Evolutionary conservation across 2,113 vertebrate species (phyloP).

Genomic region (Anarrhichthys ocellatus): DNA sequence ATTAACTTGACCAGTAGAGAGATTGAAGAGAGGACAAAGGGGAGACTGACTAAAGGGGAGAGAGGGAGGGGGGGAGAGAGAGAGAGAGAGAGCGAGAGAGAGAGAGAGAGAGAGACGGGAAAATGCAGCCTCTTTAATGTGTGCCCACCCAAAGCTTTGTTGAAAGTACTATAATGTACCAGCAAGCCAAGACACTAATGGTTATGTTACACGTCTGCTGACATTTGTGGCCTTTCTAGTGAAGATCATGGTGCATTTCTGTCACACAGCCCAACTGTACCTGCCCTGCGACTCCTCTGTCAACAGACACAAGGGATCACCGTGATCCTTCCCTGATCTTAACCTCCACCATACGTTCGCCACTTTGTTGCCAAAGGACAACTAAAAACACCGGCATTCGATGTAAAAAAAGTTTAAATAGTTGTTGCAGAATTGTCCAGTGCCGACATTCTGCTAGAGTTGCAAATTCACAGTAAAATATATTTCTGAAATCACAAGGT

Average conservation of each 20-base stretch:
- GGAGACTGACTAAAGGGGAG: background rate
- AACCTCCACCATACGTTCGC: background rate
- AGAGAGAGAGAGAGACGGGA: background rate
- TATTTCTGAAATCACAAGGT: background rate
- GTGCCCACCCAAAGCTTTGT: slow-evolving; percentile 16
- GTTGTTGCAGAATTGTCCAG: background rate
- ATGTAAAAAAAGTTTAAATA: background rate
- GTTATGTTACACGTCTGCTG: background rate
- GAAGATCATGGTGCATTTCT: background rate
- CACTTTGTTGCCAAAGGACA: background rate
- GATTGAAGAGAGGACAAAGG: slow-evolving; percentile 59
- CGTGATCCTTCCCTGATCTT: background rate
- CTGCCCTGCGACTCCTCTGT: background rate
- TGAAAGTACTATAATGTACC: slow-evolving; percentile 4
- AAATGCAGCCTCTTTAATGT: slow-evolving; percentile 9
- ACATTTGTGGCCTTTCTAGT: background rate
- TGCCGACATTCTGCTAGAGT: background rate
- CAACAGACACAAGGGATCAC: background rate
- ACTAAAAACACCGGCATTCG: background rate
- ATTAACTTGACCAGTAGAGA: slow-evolving; percentile 75
- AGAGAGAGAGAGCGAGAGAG: background rate
- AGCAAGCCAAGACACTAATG: background rate
- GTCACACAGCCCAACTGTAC: background rate
- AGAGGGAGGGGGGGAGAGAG: background rate
- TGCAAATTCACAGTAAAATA: background rate